Percentiles rank a stretch among this genome's conserved stretches.
Conservation (phyloP, 2,888 invertebrate species). For the Drosophila anomalata region DNA sequence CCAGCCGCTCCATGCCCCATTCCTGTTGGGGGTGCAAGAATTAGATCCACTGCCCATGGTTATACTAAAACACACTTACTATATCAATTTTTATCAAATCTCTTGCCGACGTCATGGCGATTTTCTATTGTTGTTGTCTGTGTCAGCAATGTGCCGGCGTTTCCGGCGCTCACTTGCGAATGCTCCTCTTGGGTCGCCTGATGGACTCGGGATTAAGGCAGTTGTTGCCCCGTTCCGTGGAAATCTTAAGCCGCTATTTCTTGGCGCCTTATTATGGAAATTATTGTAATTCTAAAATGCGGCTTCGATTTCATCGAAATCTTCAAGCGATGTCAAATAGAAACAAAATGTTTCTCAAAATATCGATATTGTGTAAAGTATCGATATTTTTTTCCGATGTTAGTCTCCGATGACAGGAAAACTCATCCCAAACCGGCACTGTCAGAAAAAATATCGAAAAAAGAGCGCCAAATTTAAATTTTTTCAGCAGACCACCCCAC, state of each 20-base stretch:
- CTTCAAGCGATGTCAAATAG: not conserved
- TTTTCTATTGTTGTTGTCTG: constrained; percentile 9
- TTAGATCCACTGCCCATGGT: not conserved
- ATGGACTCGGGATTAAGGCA: not conserved
- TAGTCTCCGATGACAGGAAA: no score
- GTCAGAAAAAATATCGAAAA: no score
- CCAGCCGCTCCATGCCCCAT: constrained; percentile 94
- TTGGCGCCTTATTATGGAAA: constrained; percentile 7
- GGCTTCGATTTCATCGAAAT: constrained; percentile 14
- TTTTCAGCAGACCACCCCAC: no score
- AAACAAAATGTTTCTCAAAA: no score
- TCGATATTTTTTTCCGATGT: no score
- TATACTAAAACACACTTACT: constrained; percentile 67
- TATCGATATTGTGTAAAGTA: no score
- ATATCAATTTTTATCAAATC: constrained; percentile 84
- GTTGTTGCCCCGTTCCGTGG: not conserved
- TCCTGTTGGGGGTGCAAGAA: constrained; percentile 85
- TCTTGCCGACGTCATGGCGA: constrained; percentile 80
- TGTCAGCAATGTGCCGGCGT: constrained; percentile 31
- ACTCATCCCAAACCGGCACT: no score
- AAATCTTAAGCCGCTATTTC: not conserved
- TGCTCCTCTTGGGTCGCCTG: not conserved
- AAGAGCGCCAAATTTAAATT: no score
- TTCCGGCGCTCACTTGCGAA: not conserved
- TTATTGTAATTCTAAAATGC: constrained; percentile 11